These are phyloP conservation scores for Cossypha polioptera DNA, from an alignment of 2,797 vertebrate species.

Conservation along the genomic window DNA sequence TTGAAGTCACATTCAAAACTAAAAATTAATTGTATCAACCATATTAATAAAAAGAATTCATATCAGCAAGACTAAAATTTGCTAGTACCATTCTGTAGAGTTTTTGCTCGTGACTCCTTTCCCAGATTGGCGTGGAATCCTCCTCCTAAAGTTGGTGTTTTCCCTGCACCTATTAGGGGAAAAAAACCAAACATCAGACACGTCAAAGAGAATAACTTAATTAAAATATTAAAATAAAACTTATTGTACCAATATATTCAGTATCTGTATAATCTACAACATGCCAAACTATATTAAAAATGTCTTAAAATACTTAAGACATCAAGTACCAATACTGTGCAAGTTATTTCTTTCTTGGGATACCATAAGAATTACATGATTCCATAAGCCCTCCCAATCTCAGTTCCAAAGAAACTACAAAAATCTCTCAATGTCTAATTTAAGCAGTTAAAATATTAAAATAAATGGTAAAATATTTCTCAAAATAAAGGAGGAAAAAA, in stretches of 20 bases:
- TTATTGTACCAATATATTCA: background rate
- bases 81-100: conserved; percentile 88
- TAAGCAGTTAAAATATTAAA: background rate
- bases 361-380: background rate
- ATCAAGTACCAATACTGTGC: background rate
- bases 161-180: conserved; percentile 80
- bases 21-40: background rate
- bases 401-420: background rate
- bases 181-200: background rate
- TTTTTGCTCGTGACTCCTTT: conserved; percentile 93
- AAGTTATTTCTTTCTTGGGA: background rate
- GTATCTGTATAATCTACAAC: background rate
- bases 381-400: background rate
- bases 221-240: background rate
- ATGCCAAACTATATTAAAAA: background rate
- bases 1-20: conserved; percentile 6
- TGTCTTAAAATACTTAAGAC: background rate
- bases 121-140: conserved; percentile 92
- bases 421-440: background rate
- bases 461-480: background rate
- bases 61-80: background rate
- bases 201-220: background rate
- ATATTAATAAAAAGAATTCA: background rate
- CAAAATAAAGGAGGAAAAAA: background rate
- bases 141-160: conserved; percentile 86